Conservation (phyloP, 2,888 invertebrate species). For the Caenorhabditis angaria region DNA sequence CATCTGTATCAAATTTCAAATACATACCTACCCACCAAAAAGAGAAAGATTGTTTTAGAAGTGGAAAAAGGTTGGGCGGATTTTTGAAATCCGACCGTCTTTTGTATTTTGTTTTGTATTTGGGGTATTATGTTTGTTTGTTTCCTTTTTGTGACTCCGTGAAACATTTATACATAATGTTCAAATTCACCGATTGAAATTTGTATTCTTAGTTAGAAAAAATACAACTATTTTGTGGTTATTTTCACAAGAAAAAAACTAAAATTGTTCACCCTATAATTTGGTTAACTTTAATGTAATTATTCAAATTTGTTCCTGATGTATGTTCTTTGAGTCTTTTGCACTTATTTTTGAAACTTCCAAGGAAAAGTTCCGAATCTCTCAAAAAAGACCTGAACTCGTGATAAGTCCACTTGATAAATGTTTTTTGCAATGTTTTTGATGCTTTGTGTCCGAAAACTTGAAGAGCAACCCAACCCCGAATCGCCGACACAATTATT, state of each 20-base stretch:
- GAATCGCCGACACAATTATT: not conserved
- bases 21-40: not conserved
- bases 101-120: not conserved
- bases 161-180: not conserved
- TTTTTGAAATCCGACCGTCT: not conserved
- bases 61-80: not conserved
- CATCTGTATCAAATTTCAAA: not conserved
- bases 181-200: too few species aligned
- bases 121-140: not conserved
- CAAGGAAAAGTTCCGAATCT: not conserved
- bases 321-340: too few species aligned
- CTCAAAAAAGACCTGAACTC: slow-evolving; percentile 13
- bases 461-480: not conserved
- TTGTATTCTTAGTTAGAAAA: too few species aligned
- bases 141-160: slow-evolving; percentile 1
- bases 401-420: slow-evolving; percentile 8
- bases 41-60: not conserved
- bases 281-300: too few species aligned
- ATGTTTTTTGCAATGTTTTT: slow-evolving; percentile 8
- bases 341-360: too few species aligned
- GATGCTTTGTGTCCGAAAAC: slow-evolving; percentile 3
- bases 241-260: too few species aligned
- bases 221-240: too few species aligned
- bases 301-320: too few species aligned
- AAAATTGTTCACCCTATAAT: too few species aligned